Evolutionary conservation across 2,113 vertebrate species (phyloP), one percentile per base, ranked within the genome.

Genomic region (Antechinus stuartii): DNA sequence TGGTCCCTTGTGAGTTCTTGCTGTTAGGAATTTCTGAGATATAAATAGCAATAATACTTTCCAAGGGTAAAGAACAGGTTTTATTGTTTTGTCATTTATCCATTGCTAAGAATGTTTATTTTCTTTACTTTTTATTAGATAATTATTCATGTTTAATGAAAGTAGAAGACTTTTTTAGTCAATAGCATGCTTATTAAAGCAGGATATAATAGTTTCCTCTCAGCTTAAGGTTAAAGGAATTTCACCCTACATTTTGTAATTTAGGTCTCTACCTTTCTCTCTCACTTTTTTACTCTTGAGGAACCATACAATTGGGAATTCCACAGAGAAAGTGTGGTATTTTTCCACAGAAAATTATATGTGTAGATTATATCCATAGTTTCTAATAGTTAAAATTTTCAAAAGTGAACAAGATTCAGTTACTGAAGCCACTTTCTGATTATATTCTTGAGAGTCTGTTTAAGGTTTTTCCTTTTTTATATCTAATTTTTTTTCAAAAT

Each of bases 21-120:
- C 56, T 97, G 92, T 96, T 97, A 92, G 57, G 97, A 97, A 96
- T 95, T 96, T 97, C 91, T 97, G 94, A 95, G 96, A 94, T 96
- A 95, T 96, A 97, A 96, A 97, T 96, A 98, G 92, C 90, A 97
- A 53, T 95, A 96, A 94, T 97, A 92, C 93, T 94, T 52, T 97
- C 97, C 46, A 54, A 95, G 57, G 89, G 49, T 90, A 96, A 68
- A 92, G 68, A 84, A 84, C 56, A 91, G 50, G 47, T 93, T 90
- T 92, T 50, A 54, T 54, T 92, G n/a, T 92, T n/a, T 54, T 61
- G 8, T 90, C 93, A 92, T 96, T 94, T 7, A 92, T 95, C 95
- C 9, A 89, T 95, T 95, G 93, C 22, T 7, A 91, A 96, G 96
- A 90, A 14, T 55, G 16, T 42, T 42, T 76, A 42, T 84, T 84